Evolutionary conservation across 2,797 vertebrate genomes (phyloP).

Genomic region (Sebastes cheni): DNA sequence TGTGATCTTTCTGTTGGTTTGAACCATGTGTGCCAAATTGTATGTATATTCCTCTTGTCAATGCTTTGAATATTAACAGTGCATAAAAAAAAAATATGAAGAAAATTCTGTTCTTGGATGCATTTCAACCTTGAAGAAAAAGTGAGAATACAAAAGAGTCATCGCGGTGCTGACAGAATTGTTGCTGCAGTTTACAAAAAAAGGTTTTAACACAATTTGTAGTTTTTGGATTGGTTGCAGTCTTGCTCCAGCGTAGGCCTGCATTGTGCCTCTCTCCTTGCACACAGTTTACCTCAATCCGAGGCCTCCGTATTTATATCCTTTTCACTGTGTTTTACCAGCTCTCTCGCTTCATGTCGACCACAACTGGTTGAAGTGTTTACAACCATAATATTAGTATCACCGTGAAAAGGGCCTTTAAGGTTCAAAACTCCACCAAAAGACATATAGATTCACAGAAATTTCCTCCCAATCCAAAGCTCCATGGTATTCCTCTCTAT

Average conservation of each 20-base stretch:
- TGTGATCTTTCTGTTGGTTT: constrained; percentile 82
- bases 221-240: constrained; percentile 58
- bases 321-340: constrained; percentile 63
- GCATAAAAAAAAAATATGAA: constrained; percentile 74
- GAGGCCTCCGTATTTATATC: constrained; percentile 43
- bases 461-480: constrained; percentile 32
- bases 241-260: constrained; percentile 54
- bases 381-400: constrained; percentile 46
- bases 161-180: constrained; percentile 70
- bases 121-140: constrained; percentile 69
- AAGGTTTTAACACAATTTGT: constrained; percentile 52
- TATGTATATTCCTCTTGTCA: constrained; percentile 81
- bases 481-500: constrained; percentile 24
- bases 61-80: constrained; percentile 83
- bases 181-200: constrained; percentile 66
- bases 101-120: constrained; percentile 71
- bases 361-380: constrained; percentile 45
- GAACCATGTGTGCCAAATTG: constrained; percentile 87
- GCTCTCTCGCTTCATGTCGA: constrained; percentile 23
- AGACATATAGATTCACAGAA: constrained; percentile 5
- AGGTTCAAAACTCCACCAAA: constrained; percentile 36
- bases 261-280: constrained; percentile 68
- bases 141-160: constrained; percentile 52
- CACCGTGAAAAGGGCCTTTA: constrained; percentile 48
- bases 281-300: constrained; percentile 71